Evolutionary conservation across 2,797 vertebrate species (phyloP).

Genomic region (Gephyroberyx darwinii): DNA sequence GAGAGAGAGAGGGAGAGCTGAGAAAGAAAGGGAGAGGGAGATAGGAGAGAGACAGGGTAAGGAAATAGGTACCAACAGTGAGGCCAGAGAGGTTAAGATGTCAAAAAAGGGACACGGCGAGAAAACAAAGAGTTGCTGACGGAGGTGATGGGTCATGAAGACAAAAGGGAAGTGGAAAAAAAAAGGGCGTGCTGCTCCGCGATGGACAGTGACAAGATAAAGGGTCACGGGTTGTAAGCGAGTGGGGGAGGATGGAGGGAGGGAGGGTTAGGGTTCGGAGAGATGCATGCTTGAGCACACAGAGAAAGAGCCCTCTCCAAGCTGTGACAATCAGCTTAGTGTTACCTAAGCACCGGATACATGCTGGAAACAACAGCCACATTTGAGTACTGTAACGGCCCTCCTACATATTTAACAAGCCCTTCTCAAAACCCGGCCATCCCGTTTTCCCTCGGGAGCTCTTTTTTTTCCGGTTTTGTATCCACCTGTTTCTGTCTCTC

Average conservation of each 20-base stretch:
- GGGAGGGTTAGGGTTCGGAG: conserved; percentile 7
- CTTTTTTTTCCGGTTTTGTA: conserved; percentile 27
- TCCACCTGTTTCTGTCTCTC: conserved; percentile 4
- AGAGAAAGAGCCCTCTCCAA: conserved; percentile 33
- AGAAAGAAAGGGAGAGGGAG: neutral
- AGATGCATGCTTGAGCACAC: conserved; percentile 13
- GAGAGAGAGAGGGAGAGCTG: neutral
- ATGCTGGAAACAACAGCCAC: conserved; percentile 76
- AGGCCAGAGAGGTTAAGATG: conserved; percentile 15
- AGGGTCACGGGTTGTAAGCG: conserved; percentile 22
- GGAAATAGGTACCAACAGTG: neutral
- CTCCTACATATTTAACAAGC: conserved; percentile 78
- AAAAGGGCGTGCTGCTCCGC: neutral
- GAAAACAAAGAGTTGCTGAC: conserved; percentile 11
- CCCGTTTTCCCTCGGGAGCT: conserved; percentile 57
- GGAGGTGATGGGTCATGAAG: neutral
- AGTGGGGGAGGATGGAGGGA: conserved; percentile 7
- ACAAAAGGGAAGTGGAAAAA: conserved; percentile 7
- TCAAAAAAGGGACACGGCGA: neutral
- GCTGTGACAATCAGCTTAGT: conserved; percentile 73
- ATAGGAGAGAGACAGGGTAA: neutral
- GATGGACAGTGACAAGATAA: neutral
- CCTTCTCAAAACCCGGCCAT: conserved; percentile 51
- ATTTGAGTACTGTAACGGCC: conserved; percentile 69
- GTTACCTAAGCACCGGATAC: conserved; percentile 79